Conservation (phyloP, 35 echinoderm and acorn worm species). For the Amphiura filiformis region DNA sequence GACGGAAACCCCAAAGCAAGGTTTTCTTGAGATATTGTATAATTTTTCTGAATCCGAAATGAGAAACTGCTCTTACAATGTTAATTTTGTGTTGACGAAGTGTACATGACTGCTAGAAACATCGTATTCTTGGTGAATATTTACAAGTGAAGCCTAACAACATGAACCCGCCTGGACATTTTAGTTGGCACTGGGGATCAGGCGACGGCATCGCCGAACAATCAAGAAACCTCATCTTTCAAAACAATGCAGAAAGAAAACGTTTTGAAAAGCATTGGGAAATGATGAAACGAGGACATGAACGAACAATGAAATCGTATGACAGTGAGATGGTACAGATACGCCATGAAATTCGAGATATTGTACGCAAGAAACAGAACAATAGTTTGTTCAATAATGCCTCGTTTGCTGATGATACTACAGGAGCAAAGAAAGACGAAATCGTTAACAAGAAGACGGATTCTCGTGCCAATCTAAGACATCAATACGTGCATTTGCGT, state of each 20-base stretch:
- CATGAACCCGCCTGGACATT: neutral
- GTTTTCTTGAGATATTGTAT: no score
- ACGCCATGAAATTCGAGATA: neutral
- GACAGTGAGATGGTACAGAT: neutral
- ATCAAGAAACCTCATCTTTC: neutral
- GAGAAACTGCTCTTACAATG: no score
- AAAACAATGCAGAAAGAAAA: neutral
- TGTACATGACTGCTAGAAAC: no score
- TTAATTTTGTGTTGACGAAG: no score
- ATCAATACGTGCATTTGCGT: neutral
- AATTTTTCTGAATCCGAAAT: no score
- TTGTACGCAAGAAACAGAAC: neutral
- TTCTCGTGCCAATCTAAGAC: neutral
- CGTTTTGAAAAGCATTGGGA: neutral
- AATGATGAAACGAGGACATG: neutral
- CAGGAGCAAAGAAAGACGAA: neutral
- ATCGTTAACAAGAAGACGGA: neutral
- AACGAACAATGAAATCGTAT: neutral
- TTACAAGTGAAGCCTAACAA: no score
- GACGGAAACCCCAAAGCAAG: no score
- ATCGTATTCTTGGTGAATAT: no score
- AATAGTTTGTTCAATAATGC: no score
- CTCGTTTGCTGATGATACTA: neutral
- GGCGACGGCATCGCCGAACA: neutral
- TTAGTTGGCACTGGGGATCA: neutral